Conservation (phyloP, 2,113 vertebrate genomes). For the Chinchilla lanigera region DNA sequence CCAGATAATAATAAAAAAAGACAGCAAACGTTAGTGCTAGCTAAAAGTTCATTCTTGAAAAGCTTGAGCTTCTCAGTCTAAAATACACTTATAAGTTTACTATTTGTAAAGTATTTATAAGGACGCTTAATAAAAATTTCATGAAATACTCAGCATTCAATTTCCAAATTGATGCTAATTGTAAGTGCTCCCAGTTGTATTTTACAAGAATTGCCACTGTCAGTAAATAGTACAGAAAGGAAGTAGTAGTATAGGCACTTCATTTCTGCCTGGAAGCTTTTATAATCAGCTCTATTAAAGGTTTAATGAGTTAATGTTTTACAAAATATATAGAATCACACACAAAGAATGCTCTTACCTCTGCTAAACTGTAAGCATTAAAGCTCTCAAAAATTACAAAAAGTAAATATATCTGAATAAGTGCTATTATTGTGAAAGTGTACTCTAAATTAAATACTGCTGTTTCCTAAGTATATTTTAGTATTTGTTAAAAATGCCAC, state of each 20-base stretch:
- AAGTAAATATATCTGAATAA: neutral
- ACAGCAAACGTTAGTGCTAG: neutral
- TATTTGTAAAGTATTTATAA: slow-evolving; percentile 70
- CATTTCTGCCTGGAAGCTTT: slow-evolving; percentile 62
- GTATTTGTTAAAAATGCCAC: neutral
- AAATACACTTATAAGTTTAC: slow-evolving; percentile 65
- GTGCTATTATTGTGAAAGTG: neutral
- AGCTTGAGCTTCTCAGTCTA: neutral
- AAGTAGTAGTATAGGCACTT: slow-evolving; percentile 52
- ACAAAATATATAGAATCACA: slow-evolving; percentile 32
- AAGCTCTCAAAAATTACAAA: slow-evolving; percentile 46
- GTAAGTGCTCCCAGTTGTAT: slow-evolving; percentile 74
- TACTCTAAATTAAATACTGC: neutral
- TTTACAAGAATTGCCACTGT: slow-evolving; percentile 60
- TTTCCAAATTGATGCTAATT: slow-evolving; percentile 78
- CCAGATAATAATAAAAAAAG: neutral
- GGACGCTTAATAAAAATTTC: slow-evolving; percentile 72
- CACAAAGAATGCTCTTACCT: slow-evolving; percentile 1
- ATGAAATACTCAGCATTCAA: slow-evolving; percentile 71
- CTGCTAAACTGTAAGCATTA: neutral
- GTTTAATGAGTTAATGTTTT: slow-evolving; percentile 41
- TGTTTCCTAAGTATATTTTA: neutral
- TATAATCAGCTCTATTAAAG: slow-evolving; percentile 21
- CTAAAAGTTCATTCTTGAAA: neutral
- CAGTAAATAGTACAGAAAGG: slow-evolving; percentile 66